Base-by-base conservation (phyloP, 2,797 vertebrate genomes). In the Betta splendens region DNA sequence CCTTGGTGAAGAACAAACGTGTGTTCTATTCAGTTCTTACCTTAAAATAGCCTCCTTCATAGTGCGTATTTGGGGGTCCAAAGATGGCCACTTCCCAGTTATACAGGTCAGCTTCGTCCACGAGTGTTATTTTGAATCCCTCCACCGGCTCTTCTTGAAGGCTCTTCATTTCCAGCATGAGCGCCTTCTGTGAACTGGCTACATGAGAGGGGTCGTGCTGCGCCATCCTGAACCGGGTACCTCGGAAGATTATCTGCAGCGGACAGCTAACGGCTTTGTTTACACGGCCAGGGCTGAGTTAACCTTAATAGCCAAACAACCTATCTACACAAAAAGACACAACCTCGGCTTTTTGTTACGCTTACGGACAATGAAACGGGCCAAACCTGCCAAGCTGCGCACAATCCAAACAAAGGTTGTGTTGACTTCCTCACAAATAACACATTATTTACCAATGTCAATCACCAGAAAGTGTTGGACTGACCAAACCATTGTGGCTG, bases 41-140 rank as follows among this genome's bases (percentile, higher is more conserved):
- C 95, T 98, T 98, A 77, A 98, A 99, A 86, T 98, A 98, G 0
- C 96, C 96, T 9, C 96, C 96, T 84, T 98, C 95, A 46, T 99
- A 98, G 59, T 95, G 94, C 54, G 97, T 99, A 84, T 97, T 96
- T 33, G 97, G 96, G 70, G 97, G 96, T 43, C 97, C 96, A 76
- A 98, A 99, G 83, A 99, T 98, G 77, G 96, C 96, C 77, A 99
- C 96, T 91, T 98, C 97, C 97, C 97, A 99, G 91, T 96, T 98
- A 89, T 98, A 98, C 64, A 99, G 84, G 50, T 98, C 97, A 36
- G 95, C 95, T 76, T 99, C 97, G 75, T 98, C 94, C 80, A 98
- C 96, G 83, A 98, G 87, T 54, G 93, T 94, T 77, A 99, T 96
- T 55, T 95, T 95, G 91, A 99, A 99, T 22, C 97, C 97, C 79